Evolutionary conservation across 2,797 vertebrate species (phyloP).

Genomic region (Helostoma temminkii): DNA sequence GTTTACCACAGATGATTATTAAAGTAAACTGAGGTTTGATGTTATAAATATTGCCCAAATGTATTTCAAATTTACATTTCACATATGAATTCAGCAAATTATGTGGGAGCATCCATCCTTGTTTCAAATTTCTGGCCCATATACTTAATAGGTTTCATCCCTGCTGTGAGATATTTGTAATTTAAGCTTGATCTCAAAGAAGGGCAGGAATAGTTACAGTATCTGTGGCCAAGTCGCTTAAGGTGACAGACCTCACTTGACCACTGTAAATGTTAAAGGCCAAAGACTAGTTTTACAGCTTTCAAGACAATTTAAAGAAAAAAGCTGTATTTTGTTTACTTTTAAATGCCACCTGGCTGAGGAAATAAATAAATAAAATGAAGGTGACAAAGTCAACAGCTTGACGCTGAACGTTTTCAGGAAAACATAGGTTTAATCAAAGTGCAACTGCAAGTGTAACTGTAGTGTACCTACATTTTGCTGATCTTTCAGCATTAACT

Average conservation of each 20-base stretch:
- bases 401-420: neutral
- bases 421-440: neutral
- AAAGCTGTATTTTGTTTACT: neutral
- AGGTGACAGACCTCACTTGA: slow-evolving; percentile 76
- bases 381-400: slow-evolving; percentile 1
- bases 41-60: no score
- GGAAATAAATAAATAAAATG: neutral
- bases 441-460: neutral
- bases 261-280: slow-evolving; percentile 59
- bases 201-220: slow-evolving; percentile 76
- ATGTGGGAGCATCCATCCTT: neutral
- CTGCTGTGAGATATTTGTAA: slow-evolving; percentile 75
- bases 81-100: slow-evolving; percentile 10
- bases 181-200: slow-evolving; percentile 74
- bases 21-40: no score
- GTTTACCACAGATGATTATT: no score
- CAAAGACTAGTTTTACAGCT: slow-evolving; percentile 14
- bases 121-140: slow-evolving; percentile 53
- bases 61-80: no score
- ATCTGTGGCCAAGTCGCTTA: slow-evolving; percentile 61
- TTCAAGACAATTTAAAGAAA: slow-evolving; percentile 14
- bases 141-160: slow-evolving; percentile 54
- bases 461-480: neutral
- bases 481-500: slow-evolving; percentile 1
- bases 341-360: neutral